Conservation (phyloP, 92 coral and sea anemone species). For the Siderastrea siderea region DNA sequence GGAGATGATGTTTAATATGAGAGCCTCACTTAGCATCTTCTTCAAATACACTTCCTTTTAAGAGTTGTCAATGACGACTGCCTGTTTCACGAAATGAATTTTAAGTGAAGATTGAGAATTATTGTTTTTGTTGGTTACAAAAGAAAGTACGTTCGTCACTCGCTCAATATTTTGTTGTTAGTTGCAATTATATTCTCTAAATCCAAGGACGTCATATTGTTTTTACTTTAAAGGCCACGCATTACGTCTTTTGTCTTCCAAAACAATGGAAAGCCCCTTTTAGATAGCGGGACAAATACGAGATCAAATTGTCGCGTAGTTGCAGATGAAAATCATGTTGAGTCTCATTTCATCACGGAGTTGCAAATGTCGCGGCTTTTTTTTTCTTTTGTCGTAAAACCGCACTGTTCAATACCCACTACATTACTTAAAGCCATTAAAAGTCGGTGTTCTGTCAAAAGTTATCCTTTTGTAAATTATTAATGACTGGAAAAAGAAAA, state of each 20-base stretch:
- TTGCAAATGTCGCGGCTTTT: not conserved
- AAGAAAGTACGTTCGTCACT: not conserved
- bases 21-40: too few species aligned
- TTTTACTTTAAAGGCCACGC: not conserved
- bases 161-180: not conserved
- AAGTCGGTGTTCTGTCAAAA: not conserved
- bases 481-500: conserved; percentile 11
- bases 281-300: not conserved
- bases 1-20: not conserved
- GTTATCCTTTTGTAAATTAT: not conserved
- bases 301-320: not conserved
- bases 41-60: not conserved
- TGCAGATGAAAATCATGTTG: not conserved
- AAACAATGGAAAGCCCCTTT: not conserved
- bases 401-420: too few species aligned
- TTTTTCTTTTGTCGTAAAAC: not conserved
- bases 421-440: not conserved
- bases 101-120: too few species aligned
- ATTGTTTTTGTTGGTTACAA: conserved; percentile 7
- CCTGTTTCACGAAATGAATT: not conserved
- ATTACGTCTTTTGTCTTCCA: not conserved
- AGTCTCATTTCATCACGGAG: not conserved
- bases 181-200: not conserved
- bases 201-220: not conserved
- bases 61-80: conserved; percentile 1